A percentile compares a stretch with the other conserved stretches of the same genome.
These are phyloP conservation scores for Masnerella sp. DNA, from an alignment of 2,888 invertebrate species.

Conservation along the genomic window DNA sequence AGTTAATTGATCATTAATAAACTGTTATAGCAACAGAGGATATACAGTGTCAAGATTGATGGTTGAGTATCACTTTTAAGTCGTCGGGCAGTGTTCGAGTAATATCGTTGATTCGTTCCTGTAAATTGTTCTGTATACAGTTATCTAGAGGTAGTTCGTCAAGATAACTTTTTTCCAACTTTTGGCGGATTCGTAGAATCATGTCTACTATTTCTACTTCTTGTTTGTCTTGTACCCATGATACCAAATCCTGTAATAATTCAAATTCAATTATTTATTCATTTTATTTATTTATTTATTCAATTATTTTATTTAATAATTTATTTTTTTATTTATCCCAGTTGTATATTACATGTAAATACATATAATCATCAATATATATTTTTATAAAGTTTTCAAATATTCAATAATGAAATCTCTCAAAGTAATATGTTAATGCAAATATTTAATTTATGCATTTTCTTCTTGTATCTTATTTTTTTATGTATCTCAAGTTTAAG, in stretches of 20 bases:
- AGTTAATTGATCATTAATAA: slow-evolving; percentile 28
- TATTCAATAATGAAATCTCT: too few relatives aligned
- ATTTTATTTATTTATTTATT: neutral
- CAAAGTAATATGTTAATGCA: too few relatives aligned
- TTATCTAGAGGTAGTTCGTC: slow-evolving; percentile 81
- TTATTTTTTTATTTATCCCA: too few relatives aligned
- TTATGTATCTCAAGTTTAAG: too few relatives aligned
- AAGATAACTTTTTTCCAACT: slow-evolving; percentile 84
- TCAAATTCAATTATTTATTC: too few relatives aligned
- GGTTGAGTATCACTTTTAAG: slow-evolving; percentile 87
- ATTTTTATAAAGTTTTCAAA: too few relatives aligned
- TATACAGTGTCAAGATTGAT: slow-evolving; percentile 77
- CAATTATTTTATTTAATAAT: neutral
- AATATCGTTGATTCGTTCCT: slow-evolving; percentile 87
- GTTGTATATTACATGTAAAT: too few relatives aligned
- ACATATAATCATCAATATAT: too few relatives aligned
- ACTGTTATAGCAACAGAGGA: slow-evolving; percentile 40
- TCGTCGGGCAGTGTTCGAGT: slow-evolving; percentile 92
- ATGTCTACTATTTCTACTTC: slow-evolving; percentile 99
- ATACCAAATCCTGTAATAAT: slow-evolving; percentile 83
- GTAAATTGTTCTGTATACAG: slow-evolving; percentile 83
- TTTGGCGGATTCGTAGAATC: slow-evolving; percentile 94
- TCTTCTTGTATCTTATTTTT: too few relatives aligned
- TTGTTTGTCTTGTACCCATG: slow-evolving; percentile 94
- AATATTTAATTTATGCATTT: too few relatives aligned